Base-by-base conservation (phyloP, 2,888 invertebrate species). In the Andrena haemorrhoa region DNA sequence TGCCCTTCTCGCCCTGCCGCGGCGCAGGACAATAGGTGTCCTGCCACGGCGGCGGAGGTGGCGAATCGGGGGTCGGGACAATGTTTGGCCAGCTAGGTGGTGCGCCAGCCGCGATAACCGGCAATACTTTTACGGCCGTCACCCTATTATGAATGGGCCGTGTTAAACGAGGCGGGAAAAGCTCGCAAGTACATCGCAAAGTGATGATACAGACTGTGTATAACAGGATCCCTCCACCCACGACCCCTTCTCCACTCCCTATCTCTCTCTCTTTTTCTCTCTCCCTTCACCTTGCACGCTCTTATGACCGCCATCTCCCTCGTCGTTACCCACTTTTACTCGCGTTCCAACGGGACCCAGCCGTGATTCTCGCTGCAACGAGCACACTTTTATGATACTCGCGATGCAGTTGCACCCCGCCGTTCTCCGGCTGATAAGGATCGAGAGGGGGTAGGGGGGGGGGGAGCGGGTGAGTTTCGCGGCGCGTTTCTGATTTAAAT, bases 111-210 rank as follows among this genome's bases (percentile, higher is more conserved):
- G 79, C 82, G 87, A 87, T 87, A 87, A 87, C 78, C 79, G 89
- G 61, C 89, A 87, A 88, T 89, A 89, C 85, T 89, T 89, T 85
- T 63, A 61, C 84, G 69, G 79, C 88, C 88, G 88, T 90, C 86
- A 83, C 77, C 85, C 82, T 75, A 88, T 91, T 91, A 87, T 88
- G 90, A 89, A 90, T 89, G 90, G 85, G 86, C 79, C 83, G 85
- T 86, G 90, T 88, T 90, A 90, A 90, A 90, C 90, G 91, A 90
- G 90, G 88, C 90, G 89, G 88, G 89, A 89, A 90, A 90, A 89
- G 89, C 89, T 90, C 85, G 88, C 90, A 89, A 89, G 90, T 89
- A 89, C 86, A 90, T 90, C 85, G 89, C 89, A 89, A 89, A 89
- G 86, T 86, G 89, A 89, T 89, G 84, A 86, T 86, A 87, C 87